A percentile compares a stretch with the other conserved stretches of the same genome.
phyloP scores from a whole-genome alignment of 2,888 invertebrate genomes.

The Perdita meconis region DNA sequence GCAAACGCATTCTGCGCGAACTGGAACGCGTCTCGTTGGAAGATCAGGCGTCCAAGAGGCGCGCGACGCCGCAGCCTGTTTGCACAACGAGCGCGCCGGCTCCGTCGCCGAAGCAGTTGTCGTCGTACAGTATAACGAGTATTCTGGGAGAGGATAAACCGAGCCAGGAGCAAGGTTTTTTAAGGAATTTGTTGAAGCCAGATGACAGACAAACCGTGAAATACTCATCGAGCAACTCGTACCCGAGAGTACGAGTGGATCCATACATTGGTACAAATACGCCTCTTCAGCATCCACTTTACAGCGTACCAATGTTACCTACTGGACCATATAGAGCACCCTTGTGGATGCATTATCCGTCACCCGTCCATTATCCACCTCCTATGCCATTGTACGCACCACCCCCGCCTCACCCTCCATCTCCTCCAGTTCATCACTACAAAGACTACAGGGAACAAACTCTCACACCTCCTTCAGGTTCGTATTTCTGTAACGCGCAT shows the following conservation, averaged over 20 bases:
- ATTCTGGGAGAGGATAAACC: slow-evolving; percentile 89
- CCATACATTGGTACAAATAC: slow-evolving; percentile 78
- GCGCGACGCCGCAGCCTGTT: slow-evolving; percentile 80
- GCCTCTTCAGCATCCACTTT: slow-evolving; percentile 81
- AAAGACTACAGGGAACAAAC: slow-evolving; percentile 84
- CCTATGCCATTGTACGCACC: slow-evolving; percentile 82
- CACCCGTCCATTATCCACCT: slow-evolving; percentile 84
- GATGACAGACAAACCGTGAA: slow-evolving; percentile 81
- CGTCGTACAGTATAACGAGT: slow-evolving; percentile 94
- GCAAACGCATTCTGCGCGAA: slow-evolving; percentile 93
- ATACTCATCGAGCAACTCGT: slow-evolving; percentile 81
- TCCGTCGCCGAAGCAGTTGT: slow-evolving; percentile 84
- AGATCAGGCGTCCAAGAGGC: slow-evolving; percentile 88
- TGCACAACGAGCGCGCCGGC: slow-evolving; percentile 72
- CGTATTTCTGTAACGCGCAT: not conserved
- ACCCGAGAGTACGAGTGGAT: slow-evolving; percentile 80
- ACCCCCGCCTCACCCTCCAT: slow-evolving; percentile 82
- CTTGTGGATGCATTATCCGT: slow-evolving; percentile 85
- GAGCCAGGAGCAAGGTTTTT: slow-evolving; percentile 82
- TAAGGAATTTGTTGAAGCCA: slow-evolving; percentile 81
- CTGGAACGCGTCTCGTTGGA: slow-evolving; percentile 91
- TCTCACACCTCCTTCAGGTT: slow-evolving; percentile 83
- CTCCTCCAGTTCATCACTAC: slow-evolving; percentile 82
- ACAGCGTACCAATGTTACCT: slow-evolving; percentile 82
- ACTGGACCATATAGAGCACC: slow-evolving; percentile 85